A percentile compares a stretch with the other conserved stretches of the same genome.
These are phyloP conservation scores for Rhynchotus rufescens DNA, from an alignment of 2,797 vertebrate species.

Conservation along the genomic window DNA sequence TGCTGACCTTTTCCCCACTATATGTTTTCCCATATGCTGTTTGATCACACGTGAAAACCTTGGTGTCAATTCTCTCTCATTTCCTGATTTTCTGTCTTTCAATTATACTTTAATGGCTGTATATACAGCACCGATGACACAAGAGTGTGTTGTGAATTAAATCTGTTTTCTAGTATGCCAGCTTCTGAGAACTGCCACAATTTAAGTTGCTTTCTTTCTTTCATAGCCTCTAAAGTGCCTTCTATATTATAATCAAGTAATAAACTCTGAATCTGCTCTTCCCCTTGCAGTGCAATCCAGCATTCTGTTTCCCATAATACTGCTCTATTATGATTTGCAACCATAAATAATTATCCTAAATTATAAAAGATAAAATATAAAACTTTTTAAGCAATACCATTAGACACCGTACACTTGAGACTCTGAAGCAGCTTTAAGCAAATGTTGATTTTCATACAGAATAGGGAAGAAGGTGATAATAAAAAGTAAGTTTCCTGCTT, in stretches of 20 bases:
- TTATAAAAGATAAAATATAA: constrained; percentile 43
- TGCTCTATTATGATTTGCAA: constrained; percentile 44
- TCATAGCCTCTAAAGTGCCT: constrained; percentile 35
- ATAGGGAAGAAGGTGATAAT: neutral
- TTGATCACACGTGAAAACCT: constrained; percentile 40
- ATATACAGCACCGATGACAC: constrained; percentile 33
- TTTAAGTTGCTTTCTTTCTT: constrained; percentile 48
- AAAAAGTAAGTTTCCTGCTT: neutral
- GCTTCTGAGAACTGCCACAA: constrained; percentile 35
- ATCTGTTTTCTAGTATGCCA: constrained; percentile 22
- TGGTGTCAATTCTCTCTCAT: neutral
- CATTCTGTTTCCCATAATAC: constrained; percentile 25
- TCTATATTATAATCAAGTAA: constrained; percentile 30
- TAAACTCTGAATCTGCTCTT: constrained; percentile 34
- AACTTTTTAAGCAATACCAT: constrained; percentile 36
- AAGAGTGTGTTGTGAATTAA: constrained; percentile 43
- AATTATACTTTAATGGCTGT: constrained; percentile 48
- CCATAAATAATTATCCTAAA: constrained; percentile 66
- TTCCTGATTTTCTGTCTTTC: constrained; percentile 43
- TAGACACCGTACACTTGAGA: constrained; percentile 11
- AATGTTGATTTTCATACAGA: constrained; percentile 27
- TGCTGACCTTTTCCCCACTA: neutral
- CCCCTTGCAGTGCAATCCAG: neutral
- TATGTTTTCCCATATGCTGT: constrained; percentile 26
- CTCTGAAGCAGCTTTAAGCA: constrained; percentile 1